Evolutionary conservation across 2,797 vertebrate genomes (phyloP), one percentile per base, ranked within the genome.

Genomic region (Bradypus variegatus): DNA sequence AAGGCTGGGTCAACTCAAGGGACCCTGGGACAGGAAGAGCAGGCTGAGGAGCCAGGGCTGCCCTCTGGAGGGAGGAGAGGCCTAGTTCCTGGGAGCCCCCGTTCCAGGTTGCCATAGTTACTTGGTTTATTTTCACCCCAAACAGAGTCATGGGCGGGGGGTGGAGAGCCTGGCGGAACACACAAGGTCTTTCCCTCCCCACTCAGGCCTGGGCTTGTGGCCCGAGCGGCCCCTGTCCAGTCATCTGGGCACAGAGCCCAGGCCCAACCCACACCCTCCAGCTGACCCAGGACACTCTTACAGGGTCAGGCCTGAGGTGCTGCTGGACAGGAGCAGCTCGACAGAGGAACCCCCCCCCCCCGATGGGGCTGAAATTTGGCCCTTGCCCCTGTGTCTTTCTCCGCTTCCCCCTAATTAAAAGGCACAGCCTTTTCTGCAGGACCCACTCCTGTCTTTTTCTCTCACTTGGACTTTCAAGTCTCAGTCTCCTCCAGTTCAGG

Each of bases 141-240:
- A 96, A 96, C 95, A 96, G 76, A 94, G 90, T 58, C 67, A 85
- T 64, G 81, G 55, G 64, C 19, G 53, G 69, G 75, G 69, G 60
- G 38, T 1, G 41, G 86, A 85, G 86, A 92, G 89, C 87, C 92
- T 94, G 95, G 91, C 95, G 85, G 89, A 94, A 95, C 96, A 96
- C 72, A 83, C 95, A 95, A 96, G 92, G 83, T 18, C 83, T 90
- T 94, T 83, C 91, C 92, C 93, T 86, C 88, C 80, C 67, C 87
- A 94, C 82, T 87, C 73, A 75, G 90, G 92, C 86, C 95, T 90
- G 89, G 95, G 95, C 95, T 92, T 38, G 18, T 27, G 88, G 95
- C 94, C 95, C 95, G 0, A 90, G 92, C 48, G 86, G 95, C 94
- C 94, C 91, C 92, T 94, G 95, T 95, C 95, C 95, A 96, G 96